Percentiles rank a stretch among this genome's conserved stretches.
Conservation (phyloP, 30 jellyfish, hydroid and myxozoan genomes). For the Chironex yamaguchii region DNA sequence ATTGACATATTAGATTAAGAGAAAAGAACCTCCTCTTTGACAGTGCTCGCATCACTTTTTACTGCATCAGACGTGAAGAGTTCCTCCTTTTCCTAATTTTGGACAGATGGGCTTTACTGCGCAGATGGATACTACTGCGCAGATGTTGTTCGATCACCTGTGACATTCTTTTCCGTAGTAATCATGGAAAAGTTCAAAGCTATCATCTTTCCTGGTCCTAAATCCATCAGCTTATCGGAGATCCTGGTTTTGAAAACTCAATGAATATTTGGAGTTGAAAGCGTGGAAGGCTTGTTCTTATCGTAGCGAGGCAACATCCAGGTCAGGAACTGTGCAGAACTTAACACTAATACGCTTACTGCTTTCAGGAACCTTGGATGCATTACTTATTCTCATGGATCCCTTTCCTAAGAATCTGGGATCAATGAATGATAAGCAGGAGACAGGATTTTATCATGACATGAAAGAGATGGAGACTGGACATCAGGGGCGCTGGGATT, state of each 20-base stretch:
- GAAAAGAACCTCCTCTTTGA: not conserved
- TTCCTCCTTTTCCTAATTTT: not conserved
- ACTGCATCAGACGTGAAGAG: not conserved
- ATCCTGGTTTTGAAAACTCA: too few species aligned
- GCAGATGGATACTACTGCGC: not conserved
- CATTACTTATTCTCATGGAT: not conserved
- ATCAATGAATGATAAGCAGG: conserved; percentile 8
- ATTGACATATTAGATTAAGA: not conserved
- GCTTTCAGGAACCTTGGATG: not conserved
- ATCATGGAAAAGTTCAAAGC: not conserved
- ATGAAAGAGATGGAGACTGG: conserved; percentile 29
- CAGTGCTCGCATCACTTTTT: not conserved
- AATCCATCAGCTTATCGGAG: too few species aligned
- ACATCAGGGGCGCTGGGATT: not conserved
- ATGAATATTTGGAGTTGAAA: not conserved
- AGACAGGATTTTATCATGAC: conserved; percentile 1
- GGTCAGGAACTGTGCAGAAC: not conserved
- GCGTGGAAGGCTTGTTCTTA: not conserved
- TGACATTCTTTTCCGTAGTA: not conserved
- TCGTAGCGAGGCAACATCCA: not conserved
- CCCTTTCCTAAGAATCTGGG: conserved; percentile 28
- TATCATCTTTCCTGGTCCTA: not conserved
- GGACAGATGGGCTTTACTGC: not conserved
- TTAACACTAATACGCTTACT: not conserved
- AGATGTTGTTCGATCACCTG: not conserved